Evolutionary conservation across 2,797 vertebrate genomes (phyloP), one percentile per base, ranked within the genome.

Genomic region (Tinamus major): DNA sequence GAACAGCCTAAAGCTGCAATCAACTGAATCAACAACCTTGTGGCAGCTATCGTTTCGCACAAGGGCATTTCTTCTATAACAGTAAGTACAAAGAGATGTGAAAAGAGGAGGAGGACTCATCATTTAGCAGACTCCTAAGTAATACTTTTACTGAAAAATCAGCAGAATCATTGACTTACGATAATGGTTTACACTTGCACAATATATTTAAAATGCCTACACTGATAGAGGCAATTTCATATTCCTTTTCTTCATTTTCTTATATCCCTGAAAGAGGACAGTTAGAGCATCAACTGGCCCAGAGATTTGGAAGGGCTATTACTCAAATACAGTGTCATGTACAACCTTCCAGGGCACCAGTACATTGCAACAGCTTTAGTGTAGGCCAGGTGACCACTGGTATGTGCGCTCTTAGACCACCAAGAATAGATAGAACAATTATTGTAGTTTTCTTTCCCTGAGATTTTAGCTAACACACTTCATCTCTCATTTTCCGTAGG

Each of bases 1-100:
- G 79, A 89, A 75, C 58, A 85, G 84, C 81, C 91, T 92, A 89
- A 91, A 96, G 87, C 92, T 53, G 42, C 68, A 79, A 92, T 82
- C 94, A 94, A 63, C 81, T 67, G 81, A 81, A 95, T 90, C 81
- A 94, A 92, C 84, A 92, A 65, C 41, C 19, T 92, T 85, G 88
- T 49, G 58, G 68, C 69, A 89, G 41, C 27, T 87, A 75, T 49
- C 81, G 56, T 21, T 53, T 94, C 87, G 87, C 87, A 94, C 37
- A 69, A 70, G 71, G 24, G 29, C 37, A 46, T 78, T 85, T 58
- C 48, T 85, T 68, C 71, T 41, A 2, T 15, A 87, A 27, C 76
- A 80, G n/a, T 75, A 89, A 87, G 44, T 48, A 82, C 41, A 65
- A 6, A 53, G 23, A 71, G 39, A 58, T 62, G 80, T 39, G 41